A percentile compares a stretch with the other conserved stretches of the same genome.
Conservation (phyloP, 2,113 vertebrate genomes). For the Sphaerodactylus townsendi region DNA sequence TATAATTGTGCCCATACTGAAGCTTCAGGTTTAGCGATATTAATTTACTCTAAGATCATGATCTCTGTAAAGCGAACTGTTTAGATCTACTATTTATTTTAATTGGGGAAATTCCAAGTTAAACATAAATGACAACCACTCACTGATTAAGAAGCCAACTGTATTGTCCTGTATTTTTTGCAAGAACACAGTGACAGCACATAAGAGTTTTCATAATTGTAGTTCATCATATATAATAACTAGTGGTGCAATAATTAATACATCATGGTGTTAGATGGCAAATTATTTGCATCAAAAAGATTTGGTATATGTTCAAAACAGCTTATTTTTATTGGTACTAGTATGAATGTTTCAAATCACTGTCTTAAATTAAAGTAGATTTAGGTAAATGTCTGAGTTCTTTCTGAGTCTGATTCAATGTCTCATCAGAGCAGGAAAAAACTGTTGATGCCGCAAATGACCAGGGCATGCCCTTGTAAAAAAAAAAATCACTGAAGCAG, state of each 20-base stretch:
- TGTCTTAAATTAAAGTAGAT: background rate
- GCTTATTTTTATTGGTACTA: accelerated
- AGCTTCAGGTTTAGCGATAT: conserved; percentile 31
- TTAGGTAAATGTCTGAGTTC: conserved; percentile 1
- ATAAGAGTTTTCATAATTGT: background rate
- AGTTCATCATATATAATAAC: background rate
- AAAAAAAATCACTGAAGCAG: background rate
- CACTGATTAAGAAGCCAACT: conserved; percentile 11
- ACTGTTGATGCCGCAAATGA: background rate
- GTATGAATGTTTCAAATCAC: background rate
- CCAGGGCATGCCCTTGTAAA: background rate
- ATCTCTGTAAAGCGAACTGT: conserved; percentile 14
- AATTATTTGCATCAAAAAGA: background rate
- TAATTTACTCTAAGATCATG: conserved; percentile 26
- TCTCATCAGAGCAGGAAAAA: background rate
- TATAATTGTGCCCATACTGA: conserved; percentile 22
- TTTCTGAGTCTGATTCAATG: conserved; percentile 16
- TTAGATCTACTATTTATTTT: conserved; percentile 32
- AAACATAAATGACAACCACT: background rate
- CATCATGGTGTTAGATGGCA: background rate
- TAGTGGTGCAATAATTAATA: background rate
- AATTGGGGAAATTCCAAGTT: conserved; percentile 28
- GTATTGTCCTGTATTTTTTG: background rate
- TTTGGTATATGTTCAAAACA: background rate
- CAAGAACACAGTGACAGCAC: background rate